phyloP scores from a whole-genome alignment of 2,888 invertebrate species.

The Choreutis nemorana region DNA sequence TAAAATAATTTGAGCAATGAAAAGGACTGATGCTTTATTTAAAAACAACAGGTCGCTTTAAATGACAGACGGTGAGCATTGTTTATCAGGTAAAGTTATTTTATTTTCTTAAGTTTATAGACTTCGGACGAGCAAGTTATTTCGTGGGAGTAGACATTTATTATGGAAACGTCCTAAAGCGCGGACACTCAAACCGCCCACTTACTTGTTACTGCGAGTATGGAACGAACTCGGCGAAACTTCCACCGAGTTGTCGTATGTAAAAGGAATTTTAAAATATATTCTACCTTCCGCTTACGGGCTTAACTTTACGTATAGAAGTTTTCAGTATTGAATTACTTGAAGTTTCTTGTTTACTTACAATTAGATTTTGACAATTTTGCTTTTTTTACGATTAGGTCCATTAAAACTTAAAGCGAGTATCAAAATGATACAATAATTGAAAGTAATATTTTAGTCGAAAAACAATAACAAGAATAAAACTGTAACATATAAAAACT shows the following conservation, averaged over 20 bases:
- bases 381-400: background rate
- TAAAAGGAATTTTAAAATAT: slow-evolving; percentile 56
- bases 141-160: too few relatives aligned
- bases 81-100: background rate
- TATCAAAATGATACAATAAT: too few relatives aligned
- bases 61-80: background rate
- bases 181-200: slow-evolving; percentile 45
- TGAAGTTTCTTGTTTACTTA: slow-evolving; percentile 2
- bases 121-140: too few relatives aligned
- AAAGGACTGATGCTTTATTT: too few relatives aligned
- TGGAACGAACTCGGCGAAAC: slow-evolving; percentile 54
- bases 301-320: slow-evolving; percentile 23
- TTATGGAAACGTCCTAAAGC: slow-evolving; percentile 48
- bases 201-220: slow-evolving; percentile 44
- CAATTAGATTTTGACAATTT: too few relatives aligned
- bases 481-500: background rate
- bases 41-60: too few relatives aligned
- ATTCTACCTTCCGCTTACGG: too few relatives aligned
- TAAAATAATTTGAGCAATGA: too few relatives aligned
- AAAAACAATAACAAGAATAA: background rate
- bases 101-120: too few relatives aligned
- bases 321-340: slow-evolving; percentile 6
- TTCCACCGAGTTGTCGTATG: slow-evolving; percentile 47
- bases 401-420: too few relatives aligned
- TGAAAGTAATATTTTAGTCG: too few relatives aligned